phyloP scores from a whole-genome alignment of 2,888 invertebrate genomes.

The Teleogryllus oceanicus region DNA sequence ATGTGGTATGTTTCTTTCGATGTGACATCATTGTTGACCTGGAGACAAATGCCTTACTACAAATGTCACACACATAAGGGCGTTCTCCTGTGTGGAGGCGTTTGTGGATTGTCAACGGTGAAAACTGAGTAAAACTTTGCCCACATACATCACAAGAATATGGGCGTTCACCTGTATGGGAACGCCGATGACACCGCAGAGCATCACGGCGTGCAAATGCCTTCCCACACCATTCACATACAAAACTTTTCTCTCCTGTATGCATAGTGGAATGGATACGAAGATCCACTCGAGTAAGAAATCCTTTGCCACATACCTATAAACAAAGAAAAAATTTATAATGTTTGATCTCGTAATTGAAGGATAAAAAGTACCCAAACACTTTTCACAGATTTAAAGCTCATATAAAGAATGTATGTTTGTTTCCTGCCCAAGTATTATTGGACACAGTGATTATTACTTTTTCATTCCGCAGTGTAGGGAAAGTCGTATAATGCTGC shows the following conservation, averaged over 20 bases:
- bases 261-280: conserved; percentile 60
- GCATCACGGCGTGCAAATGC: conserved; percentile 60
- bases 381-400: no score
- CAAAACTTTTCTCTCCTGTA: conserved; percentile 59
- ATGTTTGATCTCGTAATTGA: neutral
- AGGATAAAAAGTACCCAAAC: no score
- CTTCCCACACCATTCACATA: conserved; percentile 60
- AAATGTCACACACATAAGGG: conserved; percentile 59
- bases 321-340: conserved; percentile 22
- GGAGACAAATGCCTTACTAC: conserved; percentile 56
- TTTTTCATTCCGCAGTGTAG: no score
- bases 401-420: no score
- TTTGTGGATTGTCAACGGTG: conserved; percentile 62
- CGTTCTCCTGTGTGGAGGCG: conserved; percentile 60
- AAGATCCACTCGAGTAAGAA: conserved; percentile 57
- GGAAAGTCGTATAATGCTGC: no score
- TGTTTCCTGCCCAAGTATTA: no score
- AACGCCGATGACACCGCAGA: conserved; percentile 55
- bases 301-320: conserved; percentile 52
- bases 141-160: conserved; percentile 60
- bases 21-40: conserved; percentile 59
- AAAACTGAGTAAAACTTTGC: conserved; percentile 61
- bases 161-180: conserved; percentile 58
- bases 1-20: conserved; percentile 51
- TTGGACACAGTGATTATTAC: no score